Evolutionary conservation across 2,888 invertebrate species (phyloP).

Genomic region (Panopea generosa): DNA sequence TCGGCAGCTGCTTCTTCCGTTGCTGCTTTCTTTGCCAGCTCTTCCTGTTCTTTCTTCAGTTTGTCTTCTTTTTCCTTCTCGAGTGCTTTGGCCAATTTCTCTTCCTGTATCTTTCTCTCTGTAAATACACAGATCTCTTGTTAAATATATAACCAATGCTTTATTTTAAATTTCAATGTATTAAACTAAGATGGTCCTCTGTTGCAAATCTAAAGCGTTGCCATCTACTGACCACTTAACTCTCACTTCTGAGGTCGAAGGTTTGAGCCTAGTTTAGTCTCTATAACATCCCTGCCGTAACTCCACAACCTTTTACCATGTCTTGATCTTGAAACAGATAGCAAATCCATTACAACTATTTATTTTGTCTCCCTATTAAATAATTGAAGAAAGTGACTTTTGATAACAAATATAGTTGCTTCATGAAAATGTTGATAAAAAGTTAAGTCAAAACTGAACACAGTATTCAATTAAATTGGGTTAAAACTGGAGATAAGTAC

Average conservation of each 20-base stretch:
- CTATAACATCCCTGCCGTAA: no score
- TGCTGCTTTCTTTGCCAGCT: not conserved
- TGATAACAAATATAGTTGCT: no score
- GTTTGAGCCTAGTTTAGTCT: not conserved
- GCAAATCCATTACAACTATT: no score
- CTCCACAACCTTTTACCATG: no score
- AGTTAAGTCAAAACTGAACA: no score
- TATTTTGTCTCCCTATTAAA: no score
- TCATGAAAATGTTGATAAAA: no score
- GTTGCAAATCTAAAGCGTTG: not conserved
- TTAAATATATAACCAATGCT: not conserved
- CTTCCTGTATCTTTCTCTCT: constrained; percentile 50
- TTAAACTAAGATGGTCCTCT: not conserved
- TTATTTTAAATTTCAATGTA: not conserved
- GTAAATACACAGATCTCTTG: constrained; percentile 9
- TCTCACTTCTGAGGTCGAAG: not conserved
- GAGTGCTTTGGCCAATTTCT: constrained; percentile 28
- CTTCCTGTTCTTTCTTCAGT: not conserved
- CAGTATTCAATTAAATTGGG: no score
- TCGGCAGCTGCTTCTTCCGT: not conserved
- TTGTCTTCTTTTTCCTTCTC: constrained; percentile 13
- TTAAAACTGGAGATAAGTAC: not conserved
- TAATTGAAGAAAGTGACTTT: no score
- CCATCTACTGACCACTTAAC: not conserved
- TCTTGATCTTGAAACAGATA: no score